phyloP scores from a whole-genome alignment of 1,140 invertebrate genomes.

The Drosophila lacteicornis region DNA sequence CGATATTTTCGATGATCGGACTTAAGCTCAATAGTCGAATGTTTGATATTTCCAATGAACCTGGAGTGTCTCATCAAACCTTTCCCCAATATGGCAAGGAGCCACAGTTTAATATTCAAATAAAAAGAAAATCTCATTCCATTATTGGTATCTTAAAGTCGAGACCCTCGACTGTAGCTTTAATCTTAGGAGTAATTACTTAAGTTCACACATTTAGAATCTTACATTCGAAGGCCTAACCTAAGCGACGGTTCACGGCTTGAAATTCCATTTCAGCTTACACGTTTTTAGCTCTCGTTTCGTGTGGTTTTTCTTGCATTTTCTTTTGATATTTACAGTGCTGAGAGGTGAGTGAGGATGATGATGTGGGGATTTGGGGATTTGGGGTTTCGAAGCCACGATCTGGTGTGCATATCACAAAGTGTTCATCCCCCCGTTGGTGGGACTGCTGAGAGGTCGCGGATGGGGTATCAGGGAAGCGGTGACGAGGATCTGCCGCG shows the following conservation, averaged over 20 bases:
- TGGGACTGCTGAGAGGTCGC: slow-evolving; percentile 4
- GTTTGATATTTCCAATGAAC: neutral
- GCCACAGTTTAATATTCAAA: neutral
- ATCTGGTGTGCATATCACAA: slow-evolving; percentile 64
- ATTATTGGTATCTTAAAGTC: slow-evolving; percentile 26
- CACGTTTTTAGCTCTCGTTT: slow-evolving; percentile 31
- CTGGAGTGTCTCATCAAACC: neutral
- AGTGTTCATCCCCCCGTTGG: slow-evolving; percentile 55
- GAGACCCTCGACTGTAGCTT: slow-evolving; percentile 28
- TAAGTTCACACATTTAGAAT: slow-evolving; percentile 51
- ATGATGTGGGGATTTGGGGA: neutral
- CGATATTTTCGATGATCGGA: no score
- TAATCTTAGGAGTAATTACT: slow-evolving; percentile 32
- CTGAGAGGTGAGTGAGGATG: slow-evolving; percentile 4
- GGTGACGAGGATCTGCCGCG: slow-evolving; percentile 40
- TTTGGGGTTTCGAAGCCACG: slow-evolving; percentile 19
- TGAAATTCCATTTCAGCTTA: slow-evolving; percentile 50
- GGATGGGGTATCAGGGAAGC: slow-evolving; percentile 13
- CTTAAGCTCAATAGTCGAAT: no score
- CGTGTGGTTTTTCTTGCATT: slow-evolving; percentile 46
- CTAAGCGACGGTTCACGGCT: slow-evolving; percentile 34
- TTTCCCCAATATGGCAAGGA: neutral
- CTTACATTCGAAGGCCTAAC: slow-evolving; percentile 54
- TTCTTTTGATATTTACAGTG: slow-evolving; percentile 13
- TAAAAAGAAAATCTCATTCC: neutral